Conservation (phyloP, 2,113 vertebrate species). For the Cebidichthys violaceus region DNA sequence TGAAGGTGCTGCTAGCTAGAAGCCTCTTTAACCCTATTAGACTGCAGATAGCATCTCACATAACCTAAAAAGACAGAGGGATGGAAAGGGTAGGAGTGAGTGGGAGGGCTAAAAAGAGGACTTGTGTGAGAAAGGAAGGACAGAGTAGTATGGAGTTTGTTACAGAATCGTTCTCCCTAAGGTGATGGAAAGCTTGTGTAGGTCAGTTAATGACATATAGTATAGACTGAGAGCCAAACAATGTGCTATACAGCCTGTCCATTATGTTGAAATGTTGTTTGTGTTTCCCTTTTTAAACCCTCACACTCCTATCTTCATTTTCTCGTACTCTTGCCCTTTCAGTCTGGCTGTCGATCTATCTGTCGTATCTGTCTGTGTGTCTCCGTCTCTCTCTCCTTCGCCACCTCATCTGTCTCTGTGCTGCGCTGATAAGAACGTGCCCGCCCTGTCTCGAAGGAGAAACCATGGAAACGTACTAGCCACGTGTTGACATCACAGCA, state of each 20-base stretch:
- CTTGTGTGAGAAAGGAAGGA: conserved; percentile 17
- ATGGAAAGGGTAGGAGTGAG: conserved; percentile 32
- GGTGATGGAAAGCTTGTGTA: conserved; percentile 15
- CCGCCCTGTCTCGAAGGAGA: conserved; percentile 75
- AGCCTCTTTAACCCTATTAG: conserved; percentile 66
- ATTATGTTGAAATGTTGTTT: conserved; percentile 49
- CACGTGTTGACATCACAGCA: conserved; percentile 82
- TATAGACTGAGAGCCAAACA: conserved; percentile 4
- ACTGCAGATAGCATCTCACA: conserved; percentile 61
- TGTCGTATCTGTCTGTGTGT: conserved; percentile 13
- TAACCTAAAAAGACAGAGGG: conserved; percentile 56
- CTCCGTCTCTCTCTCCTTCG: conserved; percentile 22
- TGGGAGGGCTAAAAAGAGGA: conserved; percentile 10
- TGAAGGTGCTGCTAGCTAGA: conserved; percentile 55
- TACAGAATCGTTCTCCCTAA: conserved; percentile 10
- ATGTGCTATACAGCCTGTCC: conserved; percentile 30
- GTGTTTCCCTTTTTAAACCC: conserved; percentile 51
- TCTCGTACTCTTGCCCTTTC: conserved; percentile 46
- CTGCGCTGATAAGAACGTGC: conserved; percentile 72
- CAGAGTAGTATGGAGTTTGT: conserved; percentile 27
- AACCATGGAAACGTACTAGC: conserved; percentile 83
- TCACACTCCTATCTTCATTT: conserved; percentile 56
- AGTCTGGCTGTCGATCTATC: conserved; percentile 40
- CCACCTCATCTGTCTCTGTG: conserved; percentile 66
- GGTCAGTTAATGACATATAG: conserved; percentile 41